These are phyloP conservation scores for Lepidothrix coronata DNA, from an alignment of 2,113 vertebrate genomes.

Conservation along the genomic window DNA sequence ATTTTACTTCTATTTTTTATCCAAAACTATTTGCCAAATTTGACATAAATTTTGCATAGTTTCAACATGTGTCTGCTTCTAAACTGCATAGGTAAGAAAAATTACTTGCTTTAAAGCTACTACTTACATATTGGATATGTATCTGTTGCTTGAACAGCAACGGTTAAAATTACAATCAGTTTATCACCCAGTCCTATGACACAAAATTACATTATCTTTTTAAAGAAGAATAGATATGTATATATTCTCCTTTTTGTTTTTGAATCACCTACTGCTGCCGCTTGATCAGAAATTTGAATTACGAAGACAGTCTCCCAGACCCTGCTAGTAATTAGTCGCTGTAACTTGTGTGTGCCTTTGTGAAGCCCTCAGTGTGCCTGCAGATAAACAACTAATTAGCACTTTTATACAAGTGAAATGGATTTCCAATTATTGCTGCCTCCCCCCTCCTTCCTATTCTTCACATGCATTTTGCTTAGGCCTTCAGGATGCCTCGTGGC, in stretches of 20 bases:
- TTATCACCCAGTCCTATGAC: neutral
- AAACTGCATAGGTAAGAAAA: neutral
- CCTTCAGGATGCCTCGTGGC: neutral
- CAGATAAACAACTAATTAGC: constrained; percentile 1
- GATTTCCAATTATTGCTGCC: neutral
- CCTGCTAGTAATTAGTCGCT: neutral
- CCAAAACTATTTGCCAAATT: neutral
- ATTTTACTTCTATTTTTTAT: neutral
- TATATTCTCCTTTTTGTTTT: neutral
- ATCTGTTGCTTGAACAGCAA: neutral
- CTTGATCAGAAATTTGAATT: neutral
- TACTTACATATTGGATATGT: neutral
- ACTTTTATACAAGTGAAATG: neutral
- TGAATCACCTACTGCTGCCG: neutral
- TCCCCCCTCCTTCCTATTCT: neutral
- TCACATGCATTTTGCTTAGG: neutral
- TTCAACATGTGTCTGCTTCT: neutral
- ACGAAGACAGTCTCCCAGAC: neutral
- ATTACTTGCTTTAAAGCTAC: neutral
- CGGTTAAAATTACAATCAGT: neutral
- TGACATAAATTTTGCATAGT: neutral
- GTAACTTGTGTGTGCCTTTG: neutral
- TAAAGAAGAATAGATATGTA: neutral
- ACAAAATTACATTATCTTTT: neutral
- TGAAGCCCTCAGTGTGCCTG: neutral